Conservation (phyloP, 1,140 invertebrate species). For the Heterodera schachtii region DNA sequence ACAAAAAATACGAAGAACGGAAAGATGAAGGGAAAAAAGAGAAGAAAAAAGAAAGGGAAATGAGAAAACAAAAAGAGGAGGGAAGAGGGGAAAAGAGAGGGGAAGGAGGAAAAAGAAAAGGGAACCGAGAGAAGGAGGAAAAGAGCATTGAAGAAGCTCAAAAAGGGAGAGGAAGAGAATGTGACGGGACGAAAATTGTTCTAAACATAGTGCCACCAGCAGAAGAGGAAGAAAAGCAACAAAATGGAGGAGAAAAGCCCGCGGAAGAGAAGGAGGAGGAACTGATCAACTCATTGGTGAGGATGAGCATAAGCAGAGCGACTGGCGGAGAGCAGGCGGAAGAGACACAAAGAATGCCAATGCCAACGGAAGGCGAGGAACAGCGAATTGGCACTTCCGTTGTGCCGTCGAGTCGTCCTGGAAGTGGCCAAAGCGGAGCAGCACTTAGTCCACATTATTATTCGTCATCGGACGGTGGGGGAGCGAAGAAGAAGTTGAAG, state of each 20-base stretch:
- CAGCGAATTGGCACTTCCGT: background rate
- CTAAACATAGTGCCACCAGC: background rate
- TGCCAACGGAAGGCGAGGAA: background rate
- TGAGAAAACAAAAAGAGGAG: slow-evolving; percentile 17
- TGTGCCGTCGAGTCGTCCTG: background rate
- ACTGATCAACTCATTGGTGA: background rate
- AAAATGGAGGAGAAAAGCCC: too few relatives aligned
- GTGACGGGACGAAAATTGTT: background rate
- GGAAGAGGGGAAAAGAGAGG: background rate
- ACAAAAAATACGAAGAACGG: background rate
- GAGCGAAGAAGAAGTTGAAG: slow-evolving; percentile 26
- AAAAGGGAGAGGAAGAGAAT: slow-evolving; percentile 4
- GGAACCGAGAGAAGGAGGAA: slow-evolving; percentile 24
- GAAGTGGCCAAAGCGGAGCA: background rate
- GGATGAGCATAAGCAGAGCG: background rate
- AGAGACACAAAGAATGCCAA: background rate
- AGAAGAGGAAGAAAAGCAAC: background rate
- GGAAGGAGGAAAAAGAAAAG: slow-evolving; percentile 14
- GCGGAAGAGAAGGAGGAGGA: background rate
- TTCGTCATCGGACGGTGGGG: slow-evolving; percentile 19
- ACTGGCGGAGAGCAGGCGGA: background rate
- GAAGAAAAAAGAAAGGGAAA: background rate
- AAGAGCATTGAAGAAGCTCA: background rate
- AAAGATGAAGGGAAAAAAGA: background rate
- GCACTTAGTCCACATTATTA: background rate